Evolutionary conservation across 1,140 invertebrate species (phyloP).

Genomic region (Gonatopus flavifemur): DNA sequence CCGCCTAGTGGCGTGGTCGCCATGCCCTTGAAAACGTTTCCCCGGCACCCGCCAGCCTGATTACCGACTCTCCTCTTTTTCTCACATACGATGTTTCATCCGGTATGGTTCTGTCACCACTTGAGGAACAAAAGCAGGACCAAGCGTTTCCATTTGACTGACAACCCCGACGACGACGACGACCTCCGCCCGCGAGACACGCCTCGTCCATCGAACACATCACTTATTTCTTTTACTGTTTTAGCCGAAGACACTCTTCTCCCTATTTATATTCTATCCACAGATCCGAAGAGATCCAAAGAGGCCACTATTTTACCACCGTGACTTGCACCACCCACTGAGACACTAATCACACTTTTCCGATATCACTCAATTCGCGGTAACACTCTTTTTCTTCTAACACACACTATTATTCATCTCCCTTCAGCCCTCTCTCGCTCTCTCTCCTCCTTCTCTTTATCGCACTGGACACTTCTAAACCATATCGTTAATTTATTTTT

Average conservation of each 20-base stretch:
- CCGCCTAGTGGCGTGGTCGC: constrained; percentile 58
- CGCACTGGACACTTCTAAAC: too few species aligned
- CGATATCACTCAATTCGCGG: neutral
- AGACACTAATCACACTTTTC: too few species aligned
- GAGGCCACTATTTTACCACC: too few species aligned
- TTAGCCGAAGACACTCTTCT: constrained; percentile 21
- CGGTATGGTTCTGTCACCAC: neutral
- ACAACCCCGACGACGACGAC: too few species aligned
- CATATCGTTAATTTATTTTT: too few species aligned
- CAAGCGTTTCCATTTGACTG: too few species aligned
- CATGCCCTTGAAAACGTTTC: constrained; percentile 57
- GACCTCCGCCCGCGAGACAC: constrained; percentile 54
- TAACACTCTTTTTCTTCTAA: constrained; percentile 5
- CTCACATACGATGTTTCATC: constrained; percentile 25
- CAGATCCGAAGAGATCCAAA: too few species aligned
- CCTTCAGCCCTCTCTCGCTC: neutral
- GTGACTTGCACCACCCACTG: too few species aligned
- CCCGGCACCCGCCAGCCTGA: constrained; percentile 57
- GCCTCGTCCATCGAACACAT: constrained; percentile 57
- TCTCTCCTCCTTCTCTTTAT: neutral
- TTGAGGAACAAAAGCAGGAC: constrained; percentile 4
- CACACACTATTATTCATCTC: too few species aligned
- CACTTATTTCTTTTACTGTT: constrained; percentile 45
- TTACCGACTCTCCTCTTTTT: constrained; percentile 50
- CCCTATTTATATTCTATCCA: constrained; percentile 19